These are phyloP conservation scores for Psophia crepitans DNA, from an alignment of 2,113 vertebrate genomes.

Conservation along the genomic window DNA sequence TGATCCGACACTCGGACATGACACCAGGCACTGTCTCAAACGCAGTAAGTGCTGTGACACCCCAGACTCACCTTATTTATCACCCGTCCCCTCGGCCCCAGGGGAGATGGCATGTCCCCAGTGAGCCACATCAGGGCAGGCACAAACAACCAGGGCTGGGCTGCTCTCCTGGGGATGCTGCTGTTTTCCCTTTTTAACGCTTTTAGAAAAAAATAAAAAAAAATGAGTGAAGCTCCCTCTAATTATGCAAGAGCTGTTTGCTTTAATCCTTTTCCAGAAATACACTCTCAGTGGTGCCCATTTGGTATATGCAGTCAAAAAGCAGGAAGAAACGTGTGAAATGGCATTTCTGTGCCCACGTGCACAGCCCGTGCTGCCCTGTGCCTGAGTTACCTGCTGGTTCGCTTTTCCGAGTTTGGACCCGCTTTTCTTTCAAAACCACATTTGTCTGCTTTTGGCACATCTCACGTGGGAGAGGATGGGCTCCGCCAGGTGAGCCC, in stretches of 20 bases:
- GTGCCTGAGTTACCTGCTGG: not conserved
- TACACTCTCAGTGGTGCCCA: accelerated
- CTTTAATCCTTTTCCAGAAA: not conserved
- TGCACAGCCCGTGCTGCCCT: not conserved
- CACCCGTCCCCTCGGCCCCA: not conserved
- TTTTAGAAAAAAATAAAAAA: not conserved
- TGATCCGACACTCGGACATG: accelerated
- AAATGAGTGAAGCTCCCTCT: not conserved
- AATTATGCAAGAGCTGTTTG: not conserved
- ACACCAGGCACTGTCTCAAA: not conserved
- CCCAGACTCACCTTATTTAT: not conserved
- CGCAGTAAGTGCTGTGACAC: accelerated
- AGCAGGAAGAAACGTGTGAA: not conserved
- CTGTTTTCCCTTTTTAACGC: not conserved
- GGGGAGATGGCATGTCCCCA: not conserved
- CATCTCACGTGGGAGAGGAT: accelerated
- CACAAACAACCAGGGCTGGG: not conserved
- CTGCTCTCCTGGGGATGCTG: not conserved
- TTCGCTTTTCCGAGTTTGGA: not conserved
- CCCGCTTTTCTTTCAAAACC: not conserved
- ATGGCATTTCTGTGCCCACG: not conserved
- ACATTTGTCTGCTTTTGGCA: not conserved
- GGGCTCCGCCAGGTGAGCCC: not conserved
- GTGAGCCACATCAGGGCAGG: not conserved
- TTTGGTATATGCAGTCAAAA: not conserved